Conservation (phyloP, 1,140 invertebrate genomes). For the Ips typographus region DNA sequence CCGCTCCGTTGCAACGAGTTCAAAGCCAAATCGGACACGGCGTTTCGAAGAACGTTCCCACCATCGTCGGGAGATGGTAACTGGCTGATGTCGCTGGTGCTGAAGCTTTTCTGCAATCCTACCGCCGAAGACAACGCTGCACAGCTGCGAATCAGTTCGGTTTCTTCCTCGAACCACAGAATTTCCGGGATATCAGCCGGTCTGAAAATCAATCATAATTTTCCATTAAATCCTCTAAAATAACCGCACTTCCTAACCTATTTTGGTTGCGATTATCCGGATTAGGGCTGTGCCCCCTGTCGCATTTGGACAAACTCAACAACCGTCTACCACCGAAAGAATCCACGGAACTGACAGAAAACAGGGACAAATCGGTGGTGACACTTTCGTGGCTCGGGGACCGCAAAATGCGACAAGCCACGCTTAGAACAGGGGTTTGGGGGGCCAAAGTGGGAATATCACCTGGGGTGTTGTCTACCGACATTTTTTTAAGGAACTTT, state of each 20-base stretch:
- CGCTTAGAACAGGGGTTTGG: conserved; percentile 56
- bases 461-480: conserved; percentile 13
- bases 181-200: conserved; percentile 65
- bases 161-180: conserved; percentile 74
- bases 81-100: conserved; percentile 72
- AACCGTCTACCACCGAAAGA: conserved; percentile 60
- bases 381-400: conserved; percentile 82
- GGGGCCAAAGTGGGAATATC: conserved; percentile 34
- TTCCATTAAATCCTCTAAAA: neutral
- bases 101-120: conserved; percentile 79
- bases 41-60: conserved; percentile 53
- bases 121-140: conserved; percentile 75
- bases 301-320: conserved; percentile 59
- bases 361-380: conserved; percentile 77
- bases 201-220: conserved; percentile 46
- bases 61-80: conserved; percentile 55
- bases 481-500: conserved; percentile 24
- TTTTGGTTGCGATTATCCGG: conserved; percentile 58
- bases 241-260: conserved; percentile 32
- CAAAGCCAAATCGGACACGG: conserved; percentile 68
- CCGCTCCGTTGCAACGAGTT: conserved; percentile 63
- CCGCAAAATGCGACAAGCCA: conserved; percentile 66
- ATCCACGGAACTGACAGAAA: conserved; percentile 74
- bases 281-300: conserved; percentile 70
- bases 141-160: conserved; percentile 75